Evolutionary conservation across 2,113 vertebrate genomes (phyloP).

Genomic region (Elanoides forficatus): DNA sequence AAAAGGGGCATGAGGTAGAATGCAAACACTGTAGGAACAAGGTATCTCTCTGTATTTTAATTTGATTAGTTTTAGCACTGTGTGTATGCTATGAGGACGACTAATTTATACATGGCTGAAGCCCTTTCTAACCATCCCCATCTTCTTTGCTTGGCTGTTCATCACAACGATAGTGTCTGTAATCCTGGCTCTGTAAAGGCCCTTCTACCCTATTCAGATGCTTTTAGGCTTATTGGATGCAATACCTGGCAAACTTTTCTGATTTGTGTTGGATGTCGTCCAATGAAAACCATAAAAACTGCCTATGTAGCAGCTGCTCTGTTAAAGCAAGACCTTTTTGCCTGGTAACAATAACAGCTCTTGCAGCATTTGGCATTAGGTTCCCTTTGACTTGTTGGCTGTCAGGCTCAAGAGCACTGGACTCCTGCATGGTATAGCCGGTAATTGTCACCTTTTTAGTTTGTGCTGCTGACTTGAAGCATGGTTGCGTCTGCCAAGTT

Average conservation of each 20-base stretch:
- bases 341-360: neutral
- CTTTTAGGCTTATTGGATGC: constrained; percentile 13
- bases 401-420: neutral
- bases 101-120: neutral
- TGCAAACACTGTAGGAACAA: neutral
- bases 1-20: neutral
- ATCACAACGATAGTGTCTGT: neutral
- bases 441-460: neutral
- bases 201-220: neutral
- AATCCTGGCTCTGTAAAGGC: neutral
- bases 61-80: neutral
- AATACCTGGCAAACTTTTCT: constrained; percentile 13
- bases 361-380: neutral
- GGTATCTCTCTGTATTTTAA: neutral
- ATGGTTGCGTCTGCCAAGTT: neutral
- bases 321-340: neutral
- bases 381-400: neutral
- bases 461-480: constrained; percentile 34
- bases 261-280: neutral
- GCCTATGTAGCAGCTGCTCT: neutral
- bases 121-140: neutral
- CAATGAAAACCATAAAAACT: neutral
- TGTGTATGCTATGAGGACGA: neutral
- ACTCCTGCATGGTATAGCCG: neutral
- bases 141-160: constrained; percentile 35